Conservation (phyloP, 2,797 vertebrate species). For the Pachyuromys duprasi region DNA sequence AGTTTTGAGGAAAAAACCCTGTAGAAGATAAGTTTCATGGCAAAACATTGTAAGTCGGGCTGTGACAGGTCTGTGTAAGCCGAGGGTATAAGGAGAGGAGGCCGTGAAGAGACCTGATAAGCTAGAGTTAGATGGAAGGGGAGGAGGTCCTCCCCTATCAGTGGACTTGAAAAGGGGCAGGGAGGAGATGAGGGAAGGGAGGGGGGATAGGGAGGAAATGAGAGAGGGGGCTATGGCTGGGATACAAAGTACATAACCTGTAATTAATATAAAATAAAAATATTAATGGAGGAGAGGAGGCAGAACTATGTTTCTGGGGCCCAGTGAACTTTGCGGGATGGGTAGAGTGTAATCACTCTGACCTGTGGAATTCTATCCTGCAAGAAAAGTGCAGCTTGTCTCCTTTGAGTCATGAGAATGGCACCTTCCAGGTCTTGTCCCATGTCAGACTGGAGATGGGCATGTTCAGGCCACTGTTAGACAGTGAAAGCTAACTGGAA, state of each 20-base stretch:
- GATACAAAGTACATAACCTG: too few relatives aligned
- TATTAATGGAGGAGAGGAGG: conserved; percentile 69
- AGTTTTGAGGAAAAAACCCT: conserved; percentile 59
- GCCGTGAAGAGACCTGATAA: too few relatives aligned
- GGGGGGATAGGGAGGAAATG: too few relatives aligned
- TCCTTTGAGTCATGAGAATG: conserved; percentile 1
- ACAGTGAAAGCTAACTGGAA: background rate
- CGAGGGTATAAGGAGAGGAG: conserved; percentile 72
- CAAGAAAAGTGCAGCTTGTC: background rate
- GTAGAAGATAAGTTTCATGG: conserved; percentile 69
- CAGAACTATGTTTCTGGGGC: conserved; percentile 72
- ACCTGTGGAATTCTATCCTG: background rate
- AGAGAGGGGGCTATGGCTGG: too few relatives aligned
- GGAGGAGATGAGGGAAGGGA: too few relatives aligned
- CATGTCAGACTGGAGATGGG: background rate
- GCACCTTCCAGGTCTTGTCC: background rate
- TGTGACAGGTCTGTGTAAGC: conserved; percentile 61
- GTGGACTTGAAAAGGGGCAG: too few relatives aligned
- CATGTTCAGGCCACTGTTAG: background rate
- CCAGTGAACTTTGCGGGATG: conserved; percentile 8
- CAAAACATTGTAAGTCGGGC: conserved; percentile 55
- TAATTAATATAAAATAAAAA: too few relatives aligned
- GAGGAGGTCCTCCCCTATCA: too few relatives aligned
- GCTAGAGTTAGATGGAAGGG: too few relatives aligned
- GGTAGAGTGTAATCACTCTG: conserved; percentile 23